A percentile compares a stretch with the other conserved stretches of the same genome.
phyloP scores from a whole-genome alignment of 2,113 vertebrate species.

The Aptenodytes forsteri region DNA sequence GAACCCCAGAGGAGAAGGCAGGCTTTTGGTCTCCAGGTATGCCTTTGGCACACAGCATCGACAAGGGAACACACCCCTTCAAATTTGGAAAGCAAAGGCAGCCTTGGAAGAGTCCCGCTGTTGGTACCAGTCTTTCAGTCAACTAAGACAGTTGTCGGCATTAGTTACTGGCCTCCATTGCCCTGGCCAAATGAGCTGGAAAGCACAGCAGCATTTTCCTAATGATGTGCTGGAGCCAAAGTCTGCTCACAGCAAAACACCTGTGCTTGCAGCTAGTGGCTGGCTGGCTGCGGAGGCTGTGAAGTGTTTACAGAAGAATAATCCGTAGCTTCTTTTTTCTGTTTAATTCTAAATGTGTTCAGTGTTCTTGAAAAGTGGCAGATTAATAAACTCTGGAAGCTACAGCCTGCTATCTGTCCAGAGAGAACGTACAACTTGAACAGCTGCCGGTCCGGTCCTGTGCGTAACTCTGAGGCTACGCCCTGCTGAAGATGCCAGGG shows the following conservation, averaged over 20 bases:
- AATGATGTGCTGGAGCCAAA: neutral
- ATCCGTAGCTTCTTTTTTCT: neutral
- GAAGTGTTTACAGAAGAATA: neutral
- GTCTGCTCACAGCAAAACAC: conserved; percentile 7
- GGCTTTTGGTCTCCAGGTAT: neutral
- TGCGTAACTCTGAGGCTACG: fast-evolving
- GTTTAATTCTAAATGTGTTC: neutral
- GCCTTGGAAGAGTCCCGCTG: neutral
- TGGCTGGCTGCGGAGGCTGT: neutral
- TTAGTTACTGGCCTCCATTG: neutral
- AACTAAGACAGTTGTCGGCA: conserved; percentile 9
- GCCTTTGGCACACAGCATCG: neutral
- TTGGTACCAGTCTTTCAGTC: conserved; percentile 5
- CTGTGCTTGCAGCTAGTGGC: neutral
- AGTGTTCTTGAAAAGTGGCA: neutral
- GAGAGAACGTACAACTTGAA: too few species aligned
- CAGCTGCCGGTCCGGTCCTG: fast-evolving
- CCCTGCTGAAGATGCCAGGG: neutral
- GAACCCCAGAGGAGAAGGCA: neutral
- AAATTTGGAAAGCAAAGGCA: neutral
- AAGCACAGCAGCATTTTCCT: conserved; percentile 7
- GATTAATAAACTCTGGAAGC: neutral
- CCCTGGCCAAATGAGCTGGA: conserved; percentile 58
- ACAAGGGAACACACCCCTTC: neutral
- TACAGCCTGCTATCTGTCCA: neutral